Base-by-base conservation (phyloP, 2,113 vertebrate species). In the Penelope pileata region DNA sequence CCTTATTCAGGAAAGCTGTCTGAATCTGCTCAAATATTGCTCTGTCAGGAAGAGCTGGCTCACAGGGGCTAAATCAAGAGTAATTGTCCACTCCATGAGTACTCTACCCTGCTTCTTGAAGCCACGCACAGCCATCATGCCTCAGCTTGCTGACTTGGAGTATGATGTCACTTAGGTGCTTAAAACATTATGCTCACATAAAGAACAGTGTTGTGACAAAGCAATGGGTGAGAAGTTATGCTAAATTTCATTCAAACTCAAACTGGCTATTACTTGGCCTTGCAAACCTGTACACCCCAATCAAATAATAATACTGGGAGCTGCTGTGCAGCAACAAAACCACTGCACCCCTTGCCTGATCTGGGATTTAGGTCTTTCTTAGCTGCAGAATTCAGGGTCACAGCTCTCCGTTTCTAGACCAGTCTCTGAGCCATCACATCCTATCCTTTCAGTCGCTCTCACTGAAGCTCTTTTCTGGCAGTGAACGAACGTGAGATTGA, bases 271-370 rank as follows among this genome's bases (percentile, higher is more conserved):
- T 45, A 6, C 8, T 21, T 66, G 27, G 18, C 27, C 6, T 29
- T 56, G 30, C 50, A 26, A 45, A 29, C 26, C 22, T 43, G 14
- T 24, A 12, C 4, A 14, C 10, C 34, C 85, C 14, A 36, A 4
- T 7, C 0, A 0, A 79, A 3, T 15, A 26, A 14, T 21, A 70
- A 29, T 12, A 42, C 23, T 2, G 4, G 0, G 10, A 83, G n/a
- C 17, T 5, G 13, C 14, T 2, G 5, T 30, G 34, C 11, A 38
- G 43, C 43, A 60, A 14, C 26, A 60, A 23, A 43, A 30, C 8
- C 1, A 1, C 40, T 40, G n/a, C 40, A 88, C 10, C 13, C 5
- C 26, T 62, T 83, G 42, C 18, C 24, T 38, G 15, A 3, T 50
- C n/a, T 53, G 59, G 26, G 21, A 11, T 60, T 67, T 79, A 30